Evolutionary conservation across 2,888 invertebrate species (phyloP).

Genomic region (Amiota mariae): DNA sequence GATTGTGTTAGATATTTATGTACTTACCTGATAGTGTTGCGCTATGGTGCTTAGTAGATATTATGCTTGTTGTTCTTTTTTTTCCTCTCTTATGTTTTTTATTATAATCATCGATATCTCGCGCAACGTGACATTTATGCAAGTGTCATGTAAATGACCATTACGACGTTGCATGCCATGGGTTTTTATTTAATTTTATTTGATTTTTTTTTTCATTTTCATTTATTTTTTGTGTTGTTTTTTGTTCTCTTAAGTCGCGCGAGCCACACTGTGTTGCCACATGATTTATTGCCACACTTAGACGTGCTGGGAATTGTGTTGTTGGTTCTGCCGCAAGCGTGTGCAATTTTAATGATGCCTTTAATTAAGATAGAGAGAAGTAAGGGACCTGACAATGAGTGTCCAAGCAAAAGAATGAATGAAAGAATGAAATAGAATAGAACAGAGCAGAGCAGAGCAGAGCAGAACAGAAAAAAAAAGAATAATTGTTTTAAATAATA

Average conservation of each 20-base stretch:
- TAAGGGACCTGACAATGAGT: background rate
- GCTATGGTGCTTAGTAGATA: background rate
- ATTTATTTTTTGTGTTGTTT: conserved; percentile 18
- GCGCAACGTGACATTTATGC: conserved; percentile 62
- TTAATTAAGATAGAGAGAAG: conserved; percentile 4
- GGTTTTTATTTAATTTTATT: background rate
- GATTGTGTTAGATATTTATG: background rate
- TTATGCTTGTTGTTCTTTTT: background rate
- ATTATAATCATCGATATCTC: background rate
- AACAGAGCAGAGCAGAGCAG: background rate
- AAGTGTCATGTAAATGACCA: conserved; percentile 68
- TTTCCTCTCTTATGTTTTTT: background rate
- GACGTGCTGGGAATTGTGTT: conserved; percentile 20
- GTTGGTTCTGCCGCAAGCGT: conserved; percentile 6
- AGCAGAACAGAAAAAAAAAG: too few relatives aligned
- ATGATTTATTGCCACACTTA: conserved; percentile 57
- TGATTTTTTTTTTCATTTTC: conserved; percentile 5
- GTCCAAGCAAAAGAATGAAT: background rate
- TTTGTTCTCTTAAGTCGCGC: conserved; percentile 41
- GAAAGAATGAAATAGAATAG: background rate
- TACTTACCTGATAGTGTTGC: too few relatives aligned
- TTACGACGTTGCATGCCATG: conserved; percentile 46
- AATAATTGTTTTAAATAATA: conserved; percentile 4
- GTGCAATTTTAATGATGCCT: conserved; percentile 19
- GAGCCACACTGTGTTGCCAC: conserved; percentile 54